Evolutionary conservation across 2,797 vertebrate species (phyloP).

Genomic region (Cynodonichthys magdalenae): DNA sequence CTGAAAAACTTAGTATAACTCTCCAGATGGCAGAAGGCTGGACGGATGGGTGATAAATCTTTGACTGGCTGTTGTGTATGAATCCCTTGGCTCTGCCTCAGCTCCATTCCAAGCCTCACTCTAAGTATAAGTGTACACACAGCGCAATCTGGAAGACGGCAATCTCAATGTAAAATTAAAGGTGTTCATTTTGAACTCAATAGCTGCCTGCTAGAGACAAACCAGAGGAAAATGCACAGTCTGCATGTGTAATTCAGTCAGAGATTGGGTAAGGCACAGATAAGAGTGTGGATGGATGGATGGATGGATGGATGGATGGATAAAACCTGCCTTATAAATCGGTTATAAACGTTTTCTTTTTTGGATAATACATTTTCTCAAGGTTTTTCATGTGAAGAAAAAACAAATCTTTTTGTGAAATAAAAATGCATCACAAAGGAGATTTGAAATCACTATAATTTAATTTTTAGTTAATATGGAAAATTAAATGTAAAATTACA

Average conservation of each 20-base stretch:
- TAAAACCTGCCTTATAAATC: no score
- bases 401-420: no score
- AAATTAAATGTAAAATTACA: no score
- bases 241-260: conserved; percentile 38
- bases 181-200: conserved; percentile 35
- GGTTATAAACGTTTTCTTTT: no score
- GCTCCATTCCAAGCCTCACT: conserved; percentile 41
- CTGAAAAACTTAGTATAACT: conserved; percentile 51
- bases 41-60: conserved; percentile 71
- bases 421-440: no score
- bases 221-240: conserved; percentile 26
- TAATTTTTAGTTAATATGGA: no score
- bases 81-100: conserved; percentile 64
- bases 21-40: conserved; percentile 71
- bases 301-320: no score
- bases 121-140: conserved; percentile 28
- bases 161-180: conserved; percentile 58
- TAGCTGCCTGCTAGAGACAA: conserved; percentile 42
- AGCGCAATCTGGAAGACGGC: conserved; percentile 42
- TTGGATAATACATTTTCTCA: no score
- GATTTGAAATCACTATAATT: no score
- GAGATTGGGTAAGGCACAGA: conserved; percentile 16
- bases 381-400: no score
- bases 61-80: conserved; percentile 74
- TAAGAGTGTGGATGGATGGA: no score